Percentiles rank a stretch among this genome's conserved stretches.
Evolutionary conservation across 2,797 vertebrate genomes (phyloP).

Genomic region (Ciconia nigra): DNA sequence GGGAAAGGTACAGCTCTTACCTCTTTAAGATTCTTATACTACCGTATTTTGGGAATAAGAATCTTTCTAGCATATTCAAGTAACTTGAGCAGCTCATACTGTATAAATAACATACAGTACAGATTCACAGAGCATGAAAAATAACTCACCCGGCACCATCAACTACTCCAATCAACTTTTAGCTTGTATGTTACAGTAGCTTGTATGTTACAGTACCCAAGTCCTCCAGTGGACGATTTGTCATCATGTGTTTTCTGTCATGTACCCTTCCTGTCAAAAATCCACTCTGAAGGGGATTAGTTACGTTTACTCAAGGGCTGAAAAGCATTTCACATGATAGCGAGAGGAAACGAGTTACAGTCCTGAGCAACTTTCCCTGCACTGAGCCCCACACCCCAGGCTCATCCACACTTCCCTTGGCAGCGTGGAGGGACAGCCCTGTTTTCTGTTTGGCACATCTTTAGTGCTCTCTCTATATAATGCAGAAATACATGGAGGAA

Average conservation of each 20-base stretch:
- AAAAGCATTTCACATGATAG: background rate
- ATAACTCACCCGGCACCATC: background rate
- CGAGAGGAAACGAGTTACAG: background rate
- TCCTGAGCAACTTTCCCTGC: background rate
- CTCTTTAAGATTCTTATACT: background rate
- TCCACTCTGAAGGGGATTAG: constrained; percentile 2
- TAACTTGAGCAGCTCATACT: background rate
- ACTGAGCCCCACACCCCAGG: background rate
- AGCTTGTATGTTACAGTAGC: background rate
- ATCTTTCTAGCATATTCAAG: constrained; percentile 16
- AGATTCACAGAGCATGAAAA: constrained; percentile 14
- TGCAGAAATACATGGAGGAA: background rate
- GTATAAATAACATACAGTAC: background rate
- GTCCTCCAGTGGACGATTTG: background rate
- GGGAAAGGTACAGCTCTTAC: background rate
- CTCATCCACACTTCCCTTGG: background rate
- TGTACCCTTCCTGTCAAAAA: constrained; percentile 28
- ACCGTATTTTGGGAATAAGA: background rate
- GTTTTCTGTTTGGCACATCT: background rate
- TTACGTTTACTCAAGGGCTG: background rate
- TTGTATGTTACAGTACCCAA: background rate
- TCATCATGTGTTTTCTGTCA: constrained; percentile 47
- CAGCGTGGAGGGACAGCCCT: background rate
- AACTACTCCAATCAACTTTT: constrained; percentile 29
- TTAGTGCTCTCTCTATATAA: background rate